These are phyloP conservation scores for Nymphicus hollandicus DNA, from an alignment of 2,113 vertebrate genomes.

Conservation along the genomic window DNA sequence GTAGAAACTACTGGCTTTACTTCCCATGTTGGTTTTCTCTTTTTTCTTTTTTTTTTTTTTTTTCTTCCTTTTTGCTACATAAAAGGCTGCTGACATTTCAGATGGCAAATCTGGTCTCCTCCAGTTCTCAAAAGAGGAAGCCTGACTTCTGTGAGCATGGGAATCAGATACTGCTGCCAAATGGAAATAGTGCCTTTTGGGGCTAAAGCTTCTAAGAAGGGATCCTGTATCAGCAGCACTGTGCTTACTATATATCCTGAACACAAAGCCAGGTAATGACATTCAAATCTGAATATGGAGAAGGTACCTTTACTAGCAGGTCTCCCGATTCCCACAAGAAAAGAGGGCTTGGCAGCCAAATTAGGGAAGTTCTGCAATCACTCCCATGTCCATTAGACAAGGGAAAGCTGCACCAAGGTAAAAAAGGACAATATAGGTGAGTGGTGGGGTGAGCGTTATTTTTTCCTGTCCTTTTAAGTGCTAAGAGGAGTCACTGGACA, in stretches of 20 bases:
- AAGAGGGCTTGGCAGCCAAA: background rate
- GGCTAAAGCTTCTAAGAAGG: background rate
- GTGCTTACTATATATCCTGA: background rate
- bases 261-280: background rate
- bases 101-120: conserved; percentile 39
- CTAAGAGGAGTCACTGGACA: background rate
- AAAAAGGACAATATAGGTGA: background rate
- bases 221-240: background rate
- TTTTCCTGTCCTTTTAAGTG: background rate
- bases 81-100: conserved; percentile 39
- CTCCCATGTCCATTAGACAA: background rate
- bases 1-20: background rate
- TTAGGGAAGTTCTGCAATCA: background rate
- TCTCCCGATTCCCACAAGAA: background rate
- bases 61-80: background rate
- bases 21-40: background rate
- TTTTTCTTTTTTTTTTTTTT: background rate
- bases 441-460: background rate
- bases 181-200: conserved; percentile 4
- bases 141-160: conserved; percentile 5
- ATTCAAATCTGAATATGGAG: conserved; percentile 1
- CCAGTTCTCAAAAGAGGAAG: conserved; percentile 56
- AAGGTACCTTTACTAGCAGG: background rate
- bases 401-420: background rate
- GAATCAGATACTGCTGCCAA: conserved; percentile 22